Evolutionary conservation across 2,113 vertebrate genomes (phyloP).

Genomic region (Pycnonotus jocosus): DNA sequence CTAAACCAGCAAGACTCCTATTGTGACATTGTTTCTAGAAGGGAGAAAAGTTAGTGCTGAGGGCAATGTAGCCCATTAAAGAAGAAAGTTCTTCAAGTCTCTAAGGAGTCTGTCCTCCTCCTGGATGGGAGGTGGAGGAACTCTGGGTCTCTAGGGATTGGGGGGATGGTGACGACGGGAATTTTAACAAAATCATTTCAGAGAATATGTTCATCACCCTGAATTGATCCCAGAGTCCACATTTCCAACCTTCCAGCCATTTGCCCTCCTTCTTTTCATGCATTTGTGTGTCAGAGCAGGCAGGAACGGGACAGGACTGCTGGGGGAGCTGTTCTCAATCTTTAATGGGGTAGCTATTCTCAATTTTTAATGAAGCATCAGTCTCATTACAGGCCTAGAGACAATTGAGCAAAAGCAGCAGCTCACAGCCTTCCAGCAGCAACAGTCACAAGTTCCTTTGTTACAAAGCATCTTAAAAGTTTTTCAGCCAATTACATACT

Average conservation of each 20-base stretch:
- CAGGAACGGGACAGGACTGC: no score
- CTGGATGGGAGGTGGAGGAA: accelerated
- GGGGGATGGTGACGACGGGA: accelerated
- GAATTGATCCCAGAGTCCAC: not conserved
- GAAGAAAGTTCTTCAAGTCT: not conserved
- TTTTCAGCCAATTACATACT: no score
- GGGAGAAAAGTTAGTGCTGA: not conserved
- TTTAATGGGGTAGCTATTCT: no score
- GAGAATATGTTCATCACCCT: not conserved
- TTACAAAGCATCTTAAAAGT: no score
- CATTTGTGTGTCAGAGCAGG: not conserved
- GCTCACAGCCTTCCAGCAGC: no score
- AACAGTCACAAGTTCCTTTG: no score
- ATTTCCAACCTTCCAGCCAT: not conserved
- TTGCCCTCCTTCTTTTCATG: not conserved
- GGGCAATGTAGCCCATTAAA: not conserved
- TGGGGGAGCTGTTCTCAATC: no score
- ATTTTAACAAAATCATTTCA: not conserved
- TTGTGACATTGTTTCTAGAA: not conserved
- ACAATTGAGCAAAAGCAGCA: no score
- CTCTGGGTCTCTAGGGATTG: not conserved
- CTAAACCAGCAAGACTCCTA: not conserved
- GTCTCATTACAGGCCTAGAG: no score
- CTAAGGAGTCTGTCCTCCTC: not conserved
- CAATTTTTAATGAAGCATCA: no score